Evolutionary conservation across 1,140 invertebrate genomes (phyloP), one percentile per base, ranked within the genome.

Genomic region (Drosophila ficusphila): DNA sequence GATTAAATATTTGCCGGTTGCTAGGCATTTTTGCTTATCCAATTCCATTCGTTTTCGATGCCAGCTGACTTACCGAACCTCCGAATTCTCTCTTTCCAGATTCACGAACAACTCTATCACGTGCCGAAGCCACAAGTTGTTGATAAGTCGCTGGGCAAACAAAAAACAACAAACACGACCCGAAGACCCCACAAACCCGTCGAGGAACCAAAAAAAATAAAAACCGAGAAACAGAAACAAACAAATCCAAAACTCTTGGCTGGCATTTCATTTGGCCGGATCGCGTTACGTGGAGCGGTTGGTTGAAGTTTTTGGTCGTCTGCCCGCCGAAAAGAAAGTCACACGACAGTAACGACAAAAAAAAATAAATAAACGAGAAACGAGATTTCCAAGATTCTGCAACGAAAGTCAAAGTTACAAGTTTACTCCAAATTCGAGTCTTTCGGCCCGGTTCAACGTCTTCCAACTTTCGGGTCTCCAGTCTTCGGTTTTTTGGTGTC

Each of bases 401-500:
- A 81, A 77, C 77, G 82, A 88, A 88, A 88, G 82, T 88, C 82
- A 88, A 88, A 88, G 82, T 88, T 88, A 88, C 83, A 86, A 88
- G 64, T 81, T 76, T 78, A 89, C 81, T 76, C 67, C 44, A 72
- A 71, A 65, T 65, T 54, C 49, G 42, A 52, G 36, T 61, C 68
- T 71, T 70, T 65, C 52, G 75, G 51, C 39, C 67, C 76, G 81
- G 81, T 85, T 85, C 81, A 79, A 85, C 81, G 79, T 79, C 65
- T 85, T 62, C 49, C 16, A 16, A 39, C 38, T 53, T 34, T 19
- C 49, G 23, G 48, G 48, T 53, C 12, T 47, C 48, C 27, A 46
- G 36, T 31, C 42, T 18, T 4, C 46, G 38, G 19, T 51, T 25
- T 58, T 34, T 56, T 18, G 48, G 49, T 34, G 60, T 19, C 27